These are phyloP conservation scores for Cryptophagus acutangulus DNA, from an alignment of 2,888 invertebrate species.

Conservation along the genomic window DNA sequence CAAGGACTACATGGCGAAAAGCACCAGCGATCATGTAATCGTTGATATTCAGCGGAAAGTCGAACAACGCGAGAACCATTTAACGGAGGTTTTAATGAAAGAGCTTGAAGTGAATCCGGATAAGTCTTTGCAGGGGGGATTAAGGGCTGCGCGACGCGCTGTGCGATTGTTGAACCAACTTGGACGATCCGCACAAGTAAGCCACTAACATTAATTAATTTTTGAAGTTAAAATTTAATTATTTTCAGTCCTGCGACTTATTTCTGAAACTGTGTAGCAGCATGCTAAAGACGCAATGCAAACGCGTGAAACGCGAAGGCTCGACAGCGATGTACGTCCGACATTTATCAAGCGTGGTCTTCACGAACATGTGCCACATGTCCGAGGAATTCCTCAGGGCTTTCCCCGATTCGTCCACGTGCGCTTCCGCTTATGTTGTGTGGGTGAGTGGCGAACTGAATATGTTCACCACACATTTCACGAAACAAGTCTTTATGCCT, in stretches of 20 bases:
- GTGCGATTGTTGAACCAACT: conserved; percentile 79
- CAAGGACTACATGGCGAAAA: conserved; percentile 51
- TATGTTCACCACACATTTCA: conserved; percentile 72
- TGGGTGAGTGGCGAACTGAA: conserved; percentile 86
- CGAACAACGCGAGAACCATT: conserved; percentile 65
- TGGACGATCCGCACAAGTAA: conserved; percentile 59
- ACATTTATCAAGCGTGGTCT: conserved; percentile 77
- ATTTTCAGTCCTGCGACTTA: conserved; percentile 68
- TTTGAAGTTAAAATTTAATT: conserved; percentile 7
- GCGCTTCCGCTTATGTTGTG: conserved; percentile 74
- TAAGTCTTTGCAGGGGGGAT: conserved; percentile 83
- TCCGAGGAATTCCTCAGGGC: conserved; percentile 69
- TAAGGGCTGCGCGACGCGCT: conserved; percentile 78
- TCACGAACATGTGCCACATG: conserved; percentile 64
- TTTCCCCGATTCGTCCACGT: conserved; percentile 72
- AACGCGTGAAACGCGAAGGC: conserved; percentile 75
- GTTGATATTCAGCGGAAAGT: conserved; percentile 54
- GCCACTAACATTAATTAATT: conserved; percentile 7
- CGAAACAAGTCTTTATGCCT: conserved; percentile 84
- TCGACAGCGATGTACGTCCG: conserved; percentile 74
- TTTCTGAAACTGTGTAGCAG: conserved; percentile 78
- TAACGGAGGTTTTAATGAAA: conserved; percentile 83
- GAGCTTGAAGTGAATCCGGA: conserved; percentile 87
- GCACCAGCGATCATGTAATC: conserved; percentile 46
- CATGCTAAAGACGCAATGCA: conserved; percentile 73